These are phyloP conservation scores for Megaptera novaeangliae DNA, from an alignment of 2,113 vertebrate species.

Conservation along the genomic window DNA sequence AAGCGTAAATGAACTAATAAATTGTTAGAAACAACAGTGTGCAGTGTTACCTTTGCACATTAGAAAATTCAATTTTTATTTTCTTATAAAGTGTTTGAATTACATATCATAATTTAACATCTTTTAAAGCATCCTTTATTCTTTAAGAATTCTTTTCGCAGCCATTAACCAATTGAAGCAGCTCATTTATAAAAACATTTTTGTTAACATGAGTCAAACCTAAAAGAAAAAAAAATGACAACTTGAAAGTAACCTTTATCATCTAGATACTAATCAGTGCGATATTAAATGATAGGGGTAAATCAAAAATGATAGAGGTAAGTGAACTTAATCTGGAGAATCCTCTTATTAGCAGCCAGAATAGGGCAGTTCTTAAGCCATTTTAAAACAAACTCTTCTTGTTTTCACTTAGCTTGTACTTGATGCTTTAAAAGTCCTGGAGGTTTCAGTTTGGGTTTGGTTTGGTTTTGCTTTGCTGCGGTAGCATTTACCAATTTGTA, in stretches of 20 bases:
- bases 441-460: neutral
- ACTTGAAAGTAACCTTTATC: neutral
- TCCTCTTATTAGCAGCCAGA: neutral
- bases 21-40: neutral
- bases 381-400: neutral
- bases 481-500: neutral
- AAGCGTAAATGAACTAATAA: neutral
- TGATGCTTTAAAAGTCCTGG: neutral
- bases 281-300: neutral
- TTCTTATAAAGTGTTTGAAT: conserved; percentile 7
- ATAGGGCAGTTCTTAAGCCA: neutral
- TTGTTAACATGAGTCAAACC: conserved; percentile 20
- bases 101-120: neutral
- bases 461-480: neutral
- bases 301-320: neutral
- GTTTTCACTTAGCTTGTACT: neutral
- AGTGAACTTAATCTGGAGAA: neutral
- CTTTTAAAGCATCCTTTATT: conserved; percentile 21
- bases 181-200: neutral
- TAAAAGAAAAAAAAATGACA: neutral
- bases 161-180: neutral
- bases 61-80: neutral
- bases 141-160: neutral
- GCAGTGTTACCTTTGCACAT: neutral
- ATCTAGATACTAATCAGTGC: neutral